A percentile compares a stretch with the other conserved stretches of the same genome.
phyloP scores from a whole-genome alignment of 2,888 invertebrate genomes.

The Watsonalla binaria region DNA sequence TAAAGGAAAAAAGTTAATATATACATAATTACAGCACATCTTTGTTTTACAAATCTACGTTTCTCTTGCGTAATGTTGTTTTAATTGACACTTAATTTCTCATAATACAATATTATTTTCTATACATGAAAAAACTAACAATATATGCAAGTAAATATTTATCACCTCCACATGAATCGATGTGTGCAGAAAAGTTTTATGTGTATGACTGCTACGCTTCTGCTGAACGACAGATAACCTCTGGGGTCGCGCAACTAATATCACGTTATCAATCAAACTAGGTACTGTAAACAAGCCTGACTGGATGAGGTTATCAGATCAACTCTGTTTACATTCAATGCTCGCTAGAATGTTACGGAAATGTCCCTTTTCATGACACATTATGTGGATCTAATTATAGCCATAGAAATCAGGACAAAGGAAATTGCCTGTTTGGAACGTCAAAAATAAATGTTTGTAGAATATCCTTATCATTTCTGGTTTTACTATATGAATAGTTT shows the following conservation, averaged over 20 bases:
- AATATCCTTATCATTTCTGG: neutral
- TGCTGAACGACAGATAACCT: conserved; percentile 45
- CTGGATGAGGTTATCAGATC: conserved; percentile 43
- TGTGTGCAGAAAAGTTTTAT: conserved; percentile 22
- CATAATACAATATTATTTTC: too few relatives aligned
- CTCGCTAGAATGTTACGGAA: conserved; percentile 40
- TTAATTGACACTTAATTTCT: too few relatives aligned
- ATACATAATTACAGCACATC: neutral
- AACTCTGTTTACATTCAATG: conserved; percentile 33
- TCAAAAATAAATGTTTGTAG: conserved; percentile 16
- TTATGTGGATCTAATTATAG: conserved; percentile 23
- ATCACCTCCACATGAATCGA: conserved; percentile 17
- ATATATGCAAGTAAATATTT: conserved; percentile 11
- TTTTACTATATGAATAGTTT: conserved; percentile 17
- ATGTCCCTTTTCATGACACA: conserved; percentile 33
- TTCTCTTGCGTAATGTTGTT: too few relatives aligned
- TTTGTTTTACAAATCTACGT: too few relatives aligned
- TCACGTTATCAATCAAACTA: conserved; percentile 62
- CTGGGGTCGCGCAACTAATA: conserved; percentile 35
- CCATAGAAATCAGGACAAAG: conserved; percentile 38
- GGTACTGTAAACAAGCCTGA: conserved; percentile 53
- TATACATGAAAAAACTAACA: conserved; percentile 8
- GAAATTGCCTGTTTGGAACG: conserved; percentile 35
- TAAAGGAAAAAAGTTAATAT: neutral
- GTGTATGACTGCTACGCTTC: neutral